Conservation (phyloP, 2,797 vertebrate species). For the Lepilemur septentrionalis region DNA sequence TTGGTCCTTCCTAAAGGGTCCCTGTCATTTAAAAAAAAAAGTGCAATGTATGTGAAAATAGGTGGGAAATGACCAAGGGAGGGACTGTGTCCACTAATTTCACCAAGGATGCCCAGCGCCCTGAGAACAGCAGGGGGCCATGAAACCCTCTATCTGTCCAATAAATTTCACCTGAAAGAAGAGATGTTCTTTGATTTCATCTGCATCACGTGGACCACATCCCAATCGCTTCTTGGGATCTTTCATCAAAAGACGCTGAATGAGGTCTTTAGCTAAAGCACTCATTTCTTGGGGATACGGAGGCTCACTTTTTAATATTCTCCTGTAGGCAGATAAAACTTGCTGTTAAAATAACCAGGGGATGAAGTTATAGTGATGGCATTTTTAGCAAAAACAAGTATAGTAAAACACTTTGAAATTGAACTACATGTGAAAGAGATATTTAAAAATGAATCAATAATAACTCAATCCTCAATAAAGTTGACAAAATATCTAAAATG, state of each 20-base stretch:
- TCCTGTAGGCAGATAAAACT: slow-evolving; percentile 86
- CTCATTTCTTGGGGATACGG: slow-evolving; percentile 96
- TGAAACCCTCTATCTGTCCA: neutral
- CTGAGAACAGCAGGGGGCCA: neutral
- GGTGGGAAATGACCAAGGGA: neutral
- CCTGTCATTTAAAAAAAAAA: neutral
- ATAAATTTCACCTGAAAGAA: slow-evolving; percentile 93
- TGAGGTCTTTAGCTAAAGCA: slow-evolving; percentile 93
- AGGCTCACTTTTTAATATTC: slow-evolving; percentile 97
- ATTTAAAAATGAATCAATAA: neutral
- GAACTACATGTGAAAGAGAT: neutral
- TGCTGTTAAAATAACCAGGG: slow-evolving; percentile 40
- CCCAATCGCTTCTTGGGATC: slow-evolving; percentile 96
- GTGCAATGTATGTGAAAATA: neutral
- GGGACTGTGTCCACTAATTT: neutral
- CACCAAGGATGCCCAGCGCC: neutral
- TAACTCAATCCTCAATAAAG: neutral
- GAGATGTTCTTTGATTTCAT: slow-evolving; percentile 94
- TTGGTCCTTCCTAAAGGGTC: neutral
- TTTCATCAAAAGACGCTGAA: slow-evolving; percentile 94
- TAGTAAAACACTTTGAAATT: neutral
- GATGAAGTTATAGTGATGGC: neutral
- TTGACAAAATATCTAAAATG: neutral
- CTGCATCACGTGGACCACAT: slow-evolving; percentile 91
- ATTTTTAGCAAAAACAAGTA: slow-evolving; percentile 8